Evolutionary conservation across 1,140 invertebrate genomes (phyloP).

Genomic region (Lerema accius): DNA sequence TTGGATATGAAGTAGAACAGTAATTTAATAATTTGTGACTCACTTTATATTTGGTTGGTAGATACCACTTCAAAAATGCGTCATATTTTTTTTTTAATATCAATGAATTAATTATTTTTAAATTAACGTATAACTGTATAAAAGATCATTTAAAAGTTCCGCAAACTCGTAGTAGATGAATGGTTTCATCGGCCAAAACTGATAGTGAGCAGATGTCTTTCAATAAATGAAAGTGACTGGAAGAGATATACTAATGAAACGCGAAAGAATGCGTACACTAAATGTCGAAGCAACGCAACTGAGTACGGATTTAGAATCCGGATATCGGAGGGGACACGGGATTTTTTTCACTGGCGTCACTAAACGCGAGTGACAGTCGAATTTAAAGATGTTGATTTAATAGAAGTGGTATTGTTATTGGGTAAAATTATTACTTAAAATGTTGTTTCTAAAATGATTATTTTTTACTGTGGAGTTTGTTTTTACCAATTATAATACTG

Average conservation of each 20-base stretch:
- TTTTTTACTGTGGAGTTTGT: too few species aligned
- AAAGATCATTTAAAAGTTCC: conserved; percentile 9
- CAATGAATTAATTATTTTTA: too few species aligned
- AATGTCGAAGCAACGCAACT: conserved; percentile 47
- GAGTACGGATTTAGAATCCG: conserved; percentile 66
- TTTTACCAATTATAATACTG: too few species aligned
- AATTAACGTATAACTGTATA: too few species aligned
- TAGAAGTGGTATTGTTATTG: conserved; percentile 26
- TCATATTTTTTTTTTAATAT: too few species aligned
- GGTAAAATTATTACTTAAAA: not conserved
- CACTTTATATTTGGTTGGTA: too few species aligned
- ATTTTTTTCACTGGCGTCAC: conserved; percentile 58
- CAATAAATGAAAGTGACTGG: conserved; percentile 16
- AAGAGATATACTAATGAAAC: conserved; percentile 35
- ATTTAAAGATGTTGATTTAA: conserved; percentile 30
- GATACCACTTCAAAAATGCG: too few species aligned
- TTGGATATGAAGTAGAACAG: too few species aligned
- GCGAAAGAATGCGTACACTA: conserved; percentile 29
- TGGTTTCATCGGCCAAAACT: conserved; percentile 18
- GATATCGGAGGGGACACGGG: conserved; percentile 61
- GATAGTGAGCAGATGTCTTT: conserved; percentile 25
- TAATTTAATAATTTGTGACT: too few species aligned
- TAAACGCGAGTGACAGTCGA: conserved; percentile 38
- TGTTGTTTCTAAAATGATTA: too few species aligned
- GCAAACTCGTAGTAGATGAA: conserved; percentile 18